Evolutionary conservation across 2,888 invertebrate species (phyloP).

Genomic region (Electrophaes corylata): DNA sequence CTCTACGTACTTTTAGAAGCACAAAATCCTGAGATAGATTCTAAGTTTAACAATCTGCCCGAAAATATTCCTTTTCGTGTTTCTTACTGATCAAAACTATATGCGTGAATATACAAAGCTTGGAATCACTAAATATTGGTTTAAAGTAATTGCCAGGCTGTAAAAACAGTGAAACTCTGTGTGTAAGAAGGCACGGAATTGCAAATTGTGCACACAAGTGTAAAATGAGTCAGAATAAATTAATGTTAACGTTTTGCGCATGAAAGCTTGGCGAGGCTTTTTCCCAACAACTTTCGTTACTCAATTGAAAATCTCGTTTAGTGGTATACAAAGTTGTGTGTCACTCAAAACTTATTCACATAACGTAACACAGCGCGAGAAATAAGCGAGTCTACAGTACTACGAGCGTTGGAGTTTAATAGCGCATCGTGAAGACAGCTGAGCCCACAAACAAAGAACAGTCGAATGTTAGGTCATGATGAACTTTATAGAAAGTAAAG

Average conservation of each 20-base stretch:
- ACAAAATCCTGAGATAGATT: too few relatives aligned
- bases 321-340: neutral
- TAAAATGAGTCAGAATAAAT: neutral
- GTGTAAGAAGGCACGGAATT: neutral
- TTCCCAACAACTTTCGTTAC: neutral
- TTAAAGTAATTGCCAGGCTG: neutral
- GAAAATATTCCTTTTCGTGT: too few relatives aligned
- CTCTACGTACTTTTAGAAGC: too few relatives aligned
- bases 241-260: neutral
- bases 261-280: neutral
- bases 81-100: too few relatives aligned
- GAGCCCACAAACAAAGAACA: constrained; percentile 23
- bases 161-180: neutral
- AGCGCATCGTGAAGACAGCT: constrained; percentile 25
- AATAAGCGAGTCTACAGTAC: constrained; percentile 16
- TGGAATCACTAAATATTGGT: neutral
- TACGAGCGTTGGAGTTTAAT: constrained; percentile 21
- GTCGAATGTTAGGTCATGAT: constrained; percentile 6
- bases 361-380: constrained; percentile 25
- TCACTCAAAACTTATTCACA: constrained; percentile 19
- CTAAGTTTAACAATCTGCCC: too few relatives aligned
- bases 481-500: constrained; percentile 12
- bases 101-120: too few relatives aligned
- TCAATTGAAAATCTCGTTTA: neutral
- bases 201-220: neutral